Base-by-base conservation (phyloP, 2,797 vertebrate species). In the Melanotaenia parkinsoni region DNA sequence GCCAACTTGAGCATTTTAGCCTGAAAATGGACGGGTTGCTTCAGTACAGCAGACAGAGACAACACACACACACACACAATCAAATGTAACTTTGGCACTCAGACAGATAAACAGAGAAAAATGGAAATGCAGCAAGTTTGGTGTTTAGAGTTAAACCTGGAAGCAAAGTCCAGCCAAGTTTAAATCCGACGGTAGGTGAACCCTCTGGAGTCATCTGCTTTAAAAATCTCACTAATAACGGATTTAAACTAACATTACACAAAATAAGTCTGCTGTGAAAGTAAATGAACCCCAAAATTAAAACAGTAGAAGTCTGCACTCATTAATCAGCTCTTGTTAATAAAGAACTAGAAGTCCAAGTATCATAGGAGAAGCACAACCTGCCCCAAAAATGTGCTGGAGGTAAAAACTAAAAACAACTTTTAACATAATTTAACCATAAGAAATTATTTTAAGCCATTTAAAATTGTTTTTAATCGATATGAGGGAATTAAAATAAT, bases 1-100 rank as follows among this genome's bases (percentile, higher is more conserved):
- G 68, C 47, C 50, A 59, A 51, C 53, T 33, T n/a, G 9, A 35
- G 3, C 58, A 45, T 74, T 64, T 72, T 53, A 58, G 69, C 64
- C 59, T 84, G 75, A 16, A 77, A 72, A 85, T 9, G 61, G 75
- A 85, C 72, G 53, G 53, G 74, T 76, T 63, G 28, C 56, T 45
- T 67, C 11, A 51, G 20, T 0, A 72, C 28, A 67, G 22, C 28
- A 67, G 22, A 70, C 26, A 24, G 0, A 65, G 28, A 63, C 24
- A 68, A 24, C 1, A 65, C 33, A 63, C 24, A 66, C 11, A 65
- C 33, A 63, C 40, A 71, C 40, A 30, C 30, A 67, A 54, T 1
- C 16, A 24, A 43, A 58, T 0, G 5, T 6, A 83, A 53, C 80
- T 90, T 90, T 91, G 86, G 84, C 88, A 90, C 75, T 33, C 68